Base-by-base conservation (phyloP, 2,113 vertebrate genomes). In the Ammodytes marinus region DNA sequence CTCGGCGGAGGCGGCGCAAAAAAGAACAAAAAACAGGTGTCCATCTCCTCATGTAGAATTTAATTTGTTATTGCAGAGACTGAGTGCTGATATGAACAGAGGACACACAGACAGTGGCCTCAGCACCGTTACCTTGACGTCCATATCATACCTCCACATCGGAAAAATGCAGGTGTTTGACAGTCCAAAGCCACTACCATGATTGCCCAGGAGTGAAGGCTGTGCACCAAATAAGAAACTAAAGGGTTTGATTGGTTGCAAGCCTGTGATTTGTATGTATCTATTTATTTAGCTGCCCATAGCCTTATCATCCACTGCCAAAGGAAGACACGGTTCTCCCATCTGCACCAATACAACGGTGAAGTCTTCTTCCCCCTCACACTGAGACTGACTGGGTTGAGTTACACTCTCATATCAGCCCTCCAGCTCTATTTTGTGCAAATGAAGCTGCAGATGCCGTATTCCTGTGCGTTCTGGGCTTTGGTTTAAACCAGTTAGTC, bases 291-390 rank as follows among this genome's bases (percentile, higher is more conserved):
- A 49, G 10, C 35, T 42, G 42, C 78, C 27, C 15, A 61, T 70
- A 13, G 17, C 69, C 13, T 73, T 68, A 40, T 80, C 52, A 70
- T 77, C 63, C 57, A 27, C 63, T 64, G 73, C 63, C 77, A 80
- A 85, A 77, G 27, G 27, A 71, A 43, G n/a, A 66, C 60, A 70
- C 43, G 19, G 54, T 59, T 11, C 19, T 72, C 54, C 61, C 73
- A 66, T 80, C 66, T 85, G 59, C 53, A 55, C 40, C 71, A 79
- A 77, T n/a, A 77, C 54, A 74, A 19, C 49, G 6, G 27, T 46
- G 37, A 10, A 53, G 9, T 60, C 47, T 54, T 55, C 68, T 50
- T 61, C 49, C 35, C 47, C 35, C 49, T 72, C 53, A 65, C 53
- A 65, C 67, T 14, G 66, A 80, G 61, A 9, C 59, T 42, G 19